Base-by-base conservation (phyloP, 2,113 vertebrate genomes). In the Datnioides undecimradiatus region DNA sequence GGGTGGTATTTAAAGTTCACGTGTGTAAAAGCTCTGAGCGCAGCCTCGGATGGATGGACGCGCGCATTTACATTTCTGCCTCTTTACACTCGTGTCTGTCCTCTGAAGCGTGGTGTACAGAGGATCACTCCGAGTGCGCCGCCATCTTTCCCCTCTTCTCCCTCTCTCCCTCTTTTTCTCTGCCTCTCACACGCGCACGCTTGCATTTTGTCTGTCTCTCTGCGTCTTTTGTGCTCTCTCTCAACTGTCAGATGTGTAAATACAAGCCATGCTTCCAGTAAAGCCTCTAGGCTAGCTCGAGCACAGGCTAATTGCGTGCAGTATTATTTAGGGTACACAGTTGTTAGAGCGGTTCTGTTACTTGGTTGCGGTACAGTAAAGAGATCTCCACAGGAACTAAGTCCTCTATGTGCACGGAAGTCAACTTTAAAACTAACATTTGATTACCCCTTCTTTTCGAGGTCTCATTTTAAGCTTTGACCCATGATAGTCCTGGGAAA, bases 1-100 rank as follows among this genome's bases (percentile, higher is more conserved):
- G 86, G 88, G 78, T 90, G 90, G 87, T 89, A 91, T 93, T 94
- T 92, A 91, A 88, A 93, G 92, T 91, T 92, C 88, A 90, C 81
- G 67, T 79, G 77, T 79, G 70, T 64, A 62, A 84, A 83, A 64
- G 87, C 88, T 92, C 79, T 82, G 69, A 87, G 80, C 57, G 17
- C 52, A 27, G 85, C 87, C 77, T 71, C 81, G 64, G 82, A 76
- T 73, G 79, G 87, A 84, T 77, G 85, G 83, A 86, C 59, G 41
- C 55, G 27, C 74, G 90, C 82, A 91, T 93, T 93, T 92, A 79
- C 85, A 88, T 91, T 90, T 88, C 81, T 76, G 57, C 75, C 79
- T 89, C 85, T 86, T 86, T 79, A 83, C 49, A 69, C 65, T 78
- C 52, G 48, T 58, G 40, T 76, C 65, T 73, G 78, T 82, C 71